Base-by-base conservation (phyloP, 2,113 vertebrate genomes). In the Cathartes aura region DNA sequence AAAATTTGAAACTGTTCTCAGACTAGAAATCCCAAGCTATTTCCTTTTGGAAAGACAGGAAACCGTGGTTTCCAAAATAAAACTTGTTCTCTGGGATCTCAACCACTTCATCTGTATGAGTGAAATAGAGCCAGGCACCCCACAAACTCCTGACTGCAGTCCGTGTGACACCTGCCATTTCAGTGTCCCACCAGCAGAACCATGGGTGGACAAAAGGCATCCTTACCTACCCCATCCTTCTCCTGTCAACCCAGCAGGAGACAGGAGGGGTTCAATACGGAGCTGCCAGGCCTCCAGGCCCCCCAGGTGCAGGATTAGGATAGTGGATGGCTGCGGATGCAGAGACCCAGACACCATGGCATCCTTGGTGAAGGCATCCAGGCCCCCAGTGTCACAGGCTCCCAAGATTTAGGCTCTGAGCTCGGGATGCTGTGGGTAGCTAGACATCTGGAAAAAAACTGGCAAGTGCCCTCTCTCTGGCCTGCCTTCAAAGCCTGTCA, bases 251-350 rank as follows among this genome's bases (percentile, higher is more conserved):
- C 5, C 5, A 10, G 56, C 26, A 88, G 78, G 23, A 59, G 26
- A 43, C 9, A 38, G 0, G 0, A 50, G 23, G 15, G 15, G 8
- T 52, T 63, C 36, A 8, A 10, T 8, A 38, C 0, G 1, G 58
- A 86, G 52, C n/a, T 72, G 20, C 19, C 32, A n/a, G 20, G 29
- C 8, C 56, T n/a, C 36, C 42, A 53, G 63, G 4, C 5, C 10
- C 15, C 11, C 15, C 43, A 38, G 19, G 12, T 7, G 26, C 6
- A 20, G 20, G 30, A 23, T 38, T 62, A 38, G 30, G 40, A 9
- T 2, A 30, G 19, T 1, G 8, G 32, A 48, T 45, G 18, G 34
- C 50, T 93, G 27, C 6, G 10, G 32, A 15, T 23, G 19, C 45
- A 78, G 26, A 60, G 15, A 48, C 22, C 27, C 32, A n/a, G 38